These are phyloP conservation scores for Agapostemon virescens DNA, from an alignment of 2,888 invertebrate species.

Conservation along the genomic window DNA sequence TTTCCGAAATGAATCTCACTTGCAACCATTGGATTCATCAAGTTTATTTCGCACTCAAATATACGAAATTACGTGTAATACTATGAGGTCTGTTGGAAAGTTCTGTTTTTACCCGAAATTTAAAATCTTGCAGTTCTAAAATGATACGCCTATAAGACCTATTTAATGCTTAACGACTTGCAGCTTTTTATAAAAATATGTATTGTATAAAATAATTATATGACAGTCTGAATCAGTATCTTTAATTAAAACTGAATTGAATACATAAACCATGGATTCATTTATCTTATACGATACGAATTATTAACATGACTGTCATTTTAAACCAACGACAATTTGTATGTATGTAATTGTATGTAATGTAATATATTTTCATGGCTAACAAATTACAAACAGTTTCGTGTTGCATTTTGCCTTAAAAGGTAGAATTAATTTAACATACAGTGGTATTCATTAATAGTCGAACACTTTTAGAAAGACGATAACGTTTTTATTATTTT, in stretches of 20 bases:
- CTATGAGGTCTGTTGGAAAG: too few species aligned
- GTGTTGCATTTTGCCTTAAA: too few species aligned
- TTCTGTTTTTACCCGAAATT: neutral
- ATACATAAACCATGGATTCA: neutral
- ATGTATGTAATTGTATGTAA: too few species aligned
- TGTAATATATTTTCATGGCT: neutral
- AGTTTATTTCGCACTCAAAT: neutral
- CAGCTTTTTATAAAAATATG: neutral
- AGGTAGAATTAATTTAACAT: too few species aligned
- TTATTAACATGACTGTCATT: neutral
- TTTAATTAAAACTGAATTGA: neutral
- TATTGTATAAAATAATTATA: neutral
- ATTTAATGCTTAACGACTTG: neutral
- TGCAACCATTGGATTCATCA: neutral
- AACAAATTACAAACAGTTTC: neutral
- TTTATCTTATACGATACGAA: neutral
- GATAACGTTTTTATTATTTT: too few species aligned
- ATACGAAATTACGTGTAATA: neutral
- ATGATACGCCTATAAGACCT: neutral
- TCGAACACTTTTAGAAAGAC: too few species aligned
- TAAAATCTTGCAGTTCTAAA: neutral
- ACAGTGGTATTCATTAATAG: too few species aligned
- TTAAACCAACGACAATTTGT: too few species aligned
- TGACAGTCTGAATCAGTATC: too few species aligned
- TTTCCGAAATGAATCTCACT: neutral